Conservation (phyloP, 2,113 vertebrate species). For the Galbula dea region DNA sequence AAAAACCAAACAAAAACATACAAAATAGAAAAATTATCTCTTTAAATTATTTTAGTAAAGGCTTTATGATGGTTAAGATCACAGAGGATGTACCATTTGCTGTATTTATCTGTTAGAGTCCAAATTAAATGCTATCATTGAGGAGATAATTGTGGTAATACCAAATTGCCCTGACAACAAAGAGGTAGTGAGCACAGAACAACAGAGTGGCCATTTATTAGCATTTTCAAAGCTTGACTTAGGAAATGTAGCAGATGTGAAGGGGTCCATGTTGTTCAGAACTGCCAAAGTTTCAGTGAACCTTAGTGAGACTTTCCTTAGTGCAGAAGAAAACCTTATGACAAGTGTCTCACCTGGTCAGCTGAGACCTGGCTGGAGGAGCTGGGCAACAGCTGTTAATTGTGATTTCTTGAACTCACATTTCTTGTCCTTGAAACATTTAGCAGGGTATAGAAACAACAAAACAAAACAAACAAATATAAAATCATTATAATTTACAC, state of each 20-base stretch:
- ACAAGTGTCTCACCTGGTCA: neutral
- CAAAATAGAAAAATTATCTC: neutral
- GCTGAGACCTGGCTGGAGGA: neutral
- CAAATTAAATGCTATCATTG: neutral
- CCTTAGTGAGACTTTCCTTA: neutral
- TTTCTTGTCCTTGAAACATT: neutral
- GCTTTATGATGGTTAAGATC: neutral
- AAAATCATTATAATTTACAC: neutral
- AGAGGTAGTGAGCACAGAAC: neutral
- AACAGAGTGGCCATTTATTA: neutral
- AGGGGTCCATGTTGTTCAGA: neutral
- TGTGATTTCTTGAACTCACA: neutral
- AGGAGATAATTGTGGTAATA: neutral
- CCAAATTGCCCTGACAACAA: neutral
- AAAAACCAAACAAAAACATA: neutral
- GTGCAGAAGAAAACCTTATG: neutral
- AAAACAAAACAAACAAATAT: too few species aligned
- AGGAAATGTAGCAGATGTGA: neutral
- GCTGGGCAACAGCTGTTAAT: neutral
- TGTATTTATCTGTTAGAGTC: neutral
- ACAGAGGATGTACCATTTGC: neutral
- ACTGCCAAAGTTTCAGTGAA: neutral
- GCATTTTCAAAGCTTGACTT: neutral
- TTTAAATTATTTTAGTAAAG: neutral
- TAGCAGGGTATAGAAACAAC: fast-evolving